phyloP scores from a whole-genome alignment of 2,797 vertebrate species.

The Danionella dracula region DNA sequence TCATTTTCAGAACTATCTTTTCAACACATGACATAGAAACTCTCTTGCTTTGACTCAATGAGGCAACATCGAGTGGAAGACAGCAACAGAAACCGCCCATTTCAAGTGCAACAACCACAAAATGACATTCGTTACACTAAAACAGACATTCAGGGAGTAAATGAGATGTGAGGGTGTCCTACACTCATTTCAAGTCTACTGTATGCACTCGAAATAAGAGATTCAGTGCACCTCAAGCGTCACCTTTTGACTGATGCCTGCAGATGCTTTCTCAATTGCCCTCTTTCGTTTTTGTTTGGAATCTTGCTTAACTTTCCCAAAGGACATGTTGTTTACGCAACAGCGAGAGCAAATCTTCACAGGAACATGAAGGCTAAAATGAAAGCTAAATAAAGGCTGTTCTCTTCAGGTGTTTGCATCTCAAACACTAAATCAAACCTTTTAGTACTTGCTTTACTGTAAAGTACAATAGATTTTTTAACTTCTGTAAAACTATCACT shows the following conservation, averaged over 20 bases:
- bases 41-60: too few relatives aligned
- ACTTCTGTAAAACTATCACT: too few relatives aligned
- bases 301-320: not conserved
- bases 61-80: not conserved
- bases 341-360: not conserved
- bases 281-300: not conserved
- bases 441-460: too few relatives aligned
- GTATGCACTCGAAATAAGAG: conserved; percentile 15
- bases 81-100: not conserved
- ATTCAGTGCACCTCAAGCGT: conserved; percentile 44
- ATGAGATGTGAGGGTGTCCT: conserved; percentile 34
- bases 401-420: not conserved
- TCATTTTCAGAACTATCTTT: too few relatives aligned
- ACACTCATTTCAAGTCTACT: conserved; percentile 42
- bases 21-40: too few relatives aligned
- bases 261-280: not conserved
- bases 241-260: not conserved
- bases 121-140: not conserved
- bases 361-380: not conserved
- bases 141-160: not conserved
- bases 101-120: not conserved
- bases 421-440: too few relatives aligned
- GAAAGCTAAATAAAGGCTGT: too few relatives aligned
- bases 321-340: not conserved
- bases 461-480: too few relatives aligned